Evolutionary conservation across 2,888 invertebrate genomes (phyloP).

Genomic region (Didymodactylos carnosus): DNA sequence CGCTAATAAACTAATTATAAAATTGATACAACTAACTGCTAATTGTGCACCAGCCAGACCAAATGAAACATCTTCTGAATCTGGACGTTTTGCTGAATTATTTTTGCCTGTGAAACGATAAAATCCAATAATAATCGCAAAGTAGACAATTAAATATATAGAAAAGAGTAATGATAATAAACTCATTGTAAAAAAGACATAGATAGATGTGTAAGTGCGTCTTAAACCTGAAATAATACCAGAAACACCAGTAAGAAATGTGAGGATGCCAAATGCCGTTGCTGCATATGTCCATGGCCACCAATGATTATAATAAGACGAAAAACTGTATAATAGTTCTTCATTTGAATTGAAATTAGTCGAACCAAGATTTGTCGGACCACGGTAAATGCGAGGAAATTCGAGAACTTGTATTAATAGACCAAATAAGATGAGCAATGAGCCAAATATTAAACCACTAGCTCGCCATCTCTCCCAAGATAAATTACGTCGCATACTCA

Average conservation of each 20-base stretch:
- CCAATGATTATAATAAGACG: not conserved
- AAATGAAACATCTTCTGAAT: not conserved
- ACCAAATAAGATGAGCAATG: not conserved
- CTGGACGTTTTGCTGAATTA: not conserved
- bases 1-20: not conserved
- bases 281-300: constrained; percentile 2
- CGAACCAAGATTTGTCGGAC: not conserved
- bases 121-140: not conserved
- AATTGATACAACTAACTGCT: not conserved
- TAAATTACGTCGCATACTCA: not conserved
- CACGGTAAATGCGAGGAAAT: not conserved
- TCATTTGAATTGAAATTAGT: not conserved
- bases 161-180: not conserved
- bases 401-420: not conserved
- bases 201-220: not conserved
- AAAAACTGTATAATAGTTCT: not conserved
- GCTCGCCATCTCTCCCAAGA: not conserved
- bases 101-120: not conserved
- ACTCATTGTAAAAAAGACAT: not conserved
- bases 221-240: not conserved
- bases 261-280: not conserved
- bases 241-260: not conserved
- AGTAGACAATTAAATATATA: not conserved
- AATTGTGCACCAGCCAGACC: not conserved
- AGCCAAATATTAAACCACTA: not conserved